Evolutionary conservation across 1,140 invertebrate genomes (phyloP).

Genomic region (Diorhabda carinulata): DNA sequence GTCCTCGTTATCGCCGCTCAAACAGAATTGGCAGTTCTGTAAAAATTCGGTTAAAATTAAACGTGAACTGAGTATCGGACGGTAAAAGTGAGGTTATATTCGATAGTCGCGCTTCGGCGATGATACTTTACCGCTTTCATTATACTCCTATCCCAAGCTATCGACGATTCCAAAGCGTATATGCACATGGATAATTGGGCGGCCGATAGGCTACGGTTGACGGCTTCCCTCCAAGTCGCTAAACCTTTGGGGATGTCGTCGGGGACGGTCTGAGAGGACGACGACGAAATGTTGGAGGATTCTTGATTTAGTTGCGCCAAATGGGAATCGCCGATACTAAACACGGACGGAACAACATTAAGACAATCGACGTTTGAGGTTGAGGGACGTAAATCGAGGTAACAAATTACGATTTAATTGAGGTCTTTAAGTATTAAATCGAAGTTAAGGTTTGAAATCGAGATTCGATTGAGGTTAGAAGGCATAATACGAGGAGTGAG

Average conservation of each 20-base stretch:
- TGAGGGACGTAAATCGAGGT: too few species aligned
- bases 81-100: too few species aligned
- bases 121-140: constrained; percentile 86
- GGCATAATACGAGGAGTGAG: too few species aligned
- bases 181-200: constrained; percentile 88
- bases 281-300: constrained; percentile 27
- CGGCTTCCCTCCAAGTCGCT: constrained; percentile 83
- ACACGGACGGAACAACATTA: constrained; percentile 17
- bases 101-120: too few species aligned
- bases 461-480: too few species aligned
- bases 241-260: constrained; percentile 64
- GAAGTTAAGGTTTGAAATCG: too few species aligned
- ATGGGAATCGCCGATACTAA: constrained; percentile 55
- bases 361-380: too few species aligned
- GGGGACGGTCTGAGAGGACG: constrained; percentile 27
- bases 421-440: too few species aligned
- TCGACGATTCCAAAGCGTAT: constrained; percentile 83
- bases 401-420: too few species aligned
- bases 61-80: too few species aligned
- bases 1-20: constrained; percentile 93
- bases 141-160: constrained; percentile 97
- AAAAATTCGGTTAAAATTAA: constrained; percentile 42
- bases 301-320: constrained; percentile 52
- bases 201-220: constrained; percentile 74
- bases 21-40: constrained; percentile 95